Evolutionary conservation across 2,888 invertebrate species (phyloP), one percentile per base, ranked within the genome.

Genomic region (Timema cristinae): DNA sequence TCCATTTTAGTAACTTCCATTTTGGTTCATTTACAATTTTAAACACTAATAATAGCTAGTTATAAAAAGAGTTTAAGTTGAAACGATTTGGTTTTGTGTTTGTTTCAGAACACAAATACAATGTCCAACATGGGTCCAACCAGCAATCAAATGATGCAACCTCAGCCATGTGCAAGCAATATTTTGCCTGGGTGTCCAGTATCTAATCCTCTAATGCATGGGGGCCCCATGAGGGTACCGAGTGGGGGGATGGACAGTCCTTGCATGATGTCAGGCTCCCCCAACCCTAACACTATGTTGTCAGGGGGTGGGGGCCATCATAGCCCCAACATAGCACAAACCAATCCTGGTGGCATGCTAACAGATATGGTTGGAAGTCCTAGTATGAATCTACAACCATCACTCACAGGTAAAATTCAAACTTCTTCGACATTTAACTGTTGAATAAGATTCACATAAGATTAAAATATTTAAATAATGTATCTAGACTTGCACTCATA

Each of bases 361-460:
- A 59, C 70, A 70, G 71, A 76, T 70, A 73, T 73, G 51, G 73
- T 75, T 61, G 73, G 72, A 10, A 75, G 72, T 71, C 72, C 75
- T 50, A 66, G 71, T 51, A 70, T 75, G 72, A 71, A 75, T 70
- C 73, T 76, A 68, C 79, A 79, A 63, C 79, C 79, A 68, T 78
- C 79, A 13, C 73, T 79, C 52, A 77, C 79, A 73, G 79, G 73
- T 73, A 83, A 82, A 78, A 83, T 87, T 77, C 88, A 59, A 56
- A 56, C 15, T 15, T 56, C 9, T 15, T 9, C 10, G 16, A 66
- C 13, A 16, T 66, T 13, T 66, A 16, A 16, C 1, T 16, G n/a
- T 2, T 54, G 54, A 54, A 54, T 54, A 13, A 13, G 54, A 13
- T 54, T 54, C 54, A 54, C n/a, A 13, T 11, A 54, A n/a, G 13